Percentiles rank a stretch among this genome's conserved stretches.
Evolutionary conservation across 2,113 vertebrate genomes (phyloP).

Genomic region (Otocyon megalotis): DNA sequence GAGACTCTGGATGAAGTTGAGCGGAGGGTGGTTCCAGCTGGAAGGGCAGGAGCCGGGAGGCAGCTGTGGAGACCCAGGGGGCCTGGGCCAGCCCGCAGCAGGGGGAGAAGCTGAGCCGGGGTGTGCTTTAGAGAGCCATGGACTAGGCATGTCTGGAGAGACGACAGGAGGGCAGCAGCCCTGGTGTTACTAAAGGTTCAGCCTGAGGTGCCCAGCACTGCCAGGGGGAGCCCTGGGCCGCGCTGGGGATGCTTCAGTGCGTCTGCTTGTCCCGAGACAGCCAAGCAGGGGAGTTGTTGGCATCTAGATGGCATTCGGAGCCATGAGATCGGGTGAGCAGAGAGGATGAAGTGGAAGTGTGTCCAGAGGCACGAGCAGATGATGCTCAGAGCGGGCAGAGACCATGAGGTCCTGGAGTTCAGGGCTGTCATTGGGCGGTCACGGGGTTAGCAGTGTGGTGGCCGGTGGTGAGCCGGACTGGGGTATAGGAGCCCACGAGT

Average conservation of each 20-base stretch:
- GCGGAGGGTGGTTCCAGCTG: background rate
- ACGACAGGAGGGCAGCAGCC: background rate
- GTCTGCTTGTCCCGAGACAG: background rate
- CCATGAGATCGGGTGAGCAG: background rate
- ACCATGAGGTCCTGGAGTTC: background rate
- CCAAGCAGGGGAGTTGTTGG: background rate
- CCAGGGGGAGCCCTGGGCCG: too few relatives aligned
- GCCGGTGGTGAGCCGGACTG: too few relatives aligned
- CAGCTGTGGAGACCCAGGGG: background rate
- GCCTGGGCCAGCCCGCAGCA: background rate
- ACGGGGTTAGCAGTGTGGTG: background rate
- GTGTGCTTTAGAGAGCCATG: background rate
- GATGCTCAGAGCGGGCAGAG: background rate
- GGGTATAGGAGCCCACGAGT: background rate
- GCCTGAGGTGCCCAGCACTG: background rate
- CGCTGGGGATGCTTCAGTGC: fast-evolving
- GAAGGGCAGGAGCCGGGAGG: background rate
- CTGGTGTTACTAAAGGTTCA: background rate
- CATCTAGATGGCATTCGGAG: background rate
- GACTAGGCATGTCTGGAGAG: background rate
- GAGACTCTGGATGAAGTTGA: fast-evolving
- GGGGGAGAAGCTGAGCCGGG: background rate
- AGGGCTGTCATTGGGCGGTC: background rate
- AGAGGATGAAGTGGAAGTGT: background rate
- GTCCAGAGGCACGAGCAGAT: too few relatives aligned